Conservation (phyloP, 2,113 vertebrate species). For the Scalopus aquaticus region DNA sequence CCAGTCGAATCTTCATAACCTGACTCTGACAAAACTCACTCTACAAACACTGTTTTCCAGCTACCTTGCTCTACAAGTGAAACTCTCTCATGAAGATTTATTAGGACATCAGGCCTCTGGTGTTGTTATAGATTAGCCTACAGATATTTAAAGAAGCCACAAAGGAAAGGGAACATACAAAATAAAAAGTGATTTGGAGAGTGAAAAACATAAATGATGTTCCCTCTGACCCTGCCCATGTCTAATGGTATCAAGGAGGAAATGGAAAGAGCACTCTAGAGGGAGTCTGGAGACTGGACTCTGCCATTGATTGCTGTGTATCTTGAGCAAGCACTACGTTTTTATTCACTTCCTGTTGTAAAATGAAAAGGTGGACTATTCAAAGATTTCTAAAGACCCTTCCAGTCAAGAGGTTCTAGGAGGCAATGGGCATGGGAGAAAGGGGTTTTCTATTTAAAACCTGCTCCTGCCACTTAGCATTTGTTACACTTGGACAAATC, state of each 20-base stretch:
- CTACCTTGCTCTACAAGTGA: not conserved
- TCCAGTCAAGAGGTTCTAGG: not conserved
- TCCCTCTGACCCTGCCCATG: not conserved
- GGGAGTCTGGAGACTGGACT: not conserved
- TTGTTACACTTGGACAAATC: not conserved
- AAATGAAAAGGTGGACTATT: not conserved
- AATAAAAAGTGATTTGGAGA: not conserved
- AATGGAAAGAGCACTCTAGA: not conserved
- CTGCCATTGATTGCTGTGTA: not conserved
- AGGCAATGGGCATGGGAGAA: not conserved
- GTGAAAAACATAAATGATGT: not conserved
- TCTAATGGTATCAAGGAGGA: not conserved
- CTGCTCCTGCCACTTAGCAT: not conserved
- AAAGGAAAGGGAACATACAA: not conserved
- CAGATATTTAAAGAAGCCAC: not conserved
- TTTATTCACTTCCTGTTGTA: not conserved
- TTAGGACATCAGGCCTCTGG: not conserved
- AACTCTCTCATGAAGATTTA: not conserved
- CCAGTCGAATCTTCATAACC: not conserved
- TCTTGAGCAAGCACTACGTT: not conserved
- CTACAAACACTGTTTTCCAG: not conserved
- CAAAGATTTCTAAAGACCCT: not conserved
- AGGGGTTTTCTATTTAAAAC: constrained; percentile 11
- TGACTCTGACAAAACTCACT: not conserved
- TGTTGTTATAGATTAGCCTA: not conserved